Percentiles rank a stretch among this genome's conserved stretches.
phyloP scores from a whole-genome alignment of 2,113 vertebrate genomes.

The Chamaetylas fuelleborni region DNA sequence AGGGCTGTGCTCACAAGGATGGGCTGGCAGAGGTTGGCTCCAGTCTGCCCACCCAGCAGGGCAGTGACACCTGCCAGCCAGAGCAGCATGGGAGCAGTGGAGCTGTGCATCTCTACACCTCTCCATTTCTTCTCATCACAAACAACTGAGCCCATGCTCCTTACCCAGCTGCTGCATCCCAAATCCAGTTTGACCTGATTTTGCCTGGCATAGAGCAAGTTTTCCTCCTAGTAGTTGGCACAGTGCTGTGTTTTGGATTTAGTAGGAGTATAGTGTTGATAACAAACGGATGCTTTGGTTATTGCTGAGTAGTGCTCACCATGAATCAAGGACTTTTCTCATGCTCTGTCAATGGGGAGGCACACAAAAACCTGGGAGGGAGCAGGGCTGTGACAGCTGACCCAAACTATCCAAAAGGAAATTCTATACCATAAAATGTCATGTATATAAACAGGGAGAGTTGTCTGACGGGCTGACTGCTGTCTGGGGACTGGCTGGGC shows the following conservation, averaged over 20 bases:
- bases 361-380: neutral
- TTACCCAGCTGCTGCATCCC: neutral
- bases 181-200: neutral
- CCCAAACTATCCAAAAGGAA: neutral
- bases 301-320: neutral
- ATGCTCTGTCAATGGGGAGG: neutral
- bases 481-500: neutral
- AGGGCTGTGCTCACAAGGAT: neutral
- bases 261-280: accelerated
- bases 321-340: neutral
- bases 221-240: neutral
- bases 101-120: neutral
- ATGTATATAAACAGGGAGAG: neutral
- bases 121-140: neutral
- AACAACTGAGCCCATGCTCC: neutral
- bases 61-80: neutral
- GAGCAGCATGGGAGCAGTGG: neutral
- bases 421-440: neutral
- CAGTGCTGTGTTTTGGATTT: neutral
- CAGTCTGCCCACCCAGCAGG: neutral
- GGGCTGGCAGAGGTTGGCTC: neutral
- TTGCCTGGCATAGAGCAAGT: neutral
- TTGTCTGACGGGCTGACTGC: neutral
- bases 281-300: neutral
- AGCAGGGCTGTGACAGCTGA: neutral